Conservation (phyloP, 2,797 vertebrate species). For the Falco columbarius region DNA sequence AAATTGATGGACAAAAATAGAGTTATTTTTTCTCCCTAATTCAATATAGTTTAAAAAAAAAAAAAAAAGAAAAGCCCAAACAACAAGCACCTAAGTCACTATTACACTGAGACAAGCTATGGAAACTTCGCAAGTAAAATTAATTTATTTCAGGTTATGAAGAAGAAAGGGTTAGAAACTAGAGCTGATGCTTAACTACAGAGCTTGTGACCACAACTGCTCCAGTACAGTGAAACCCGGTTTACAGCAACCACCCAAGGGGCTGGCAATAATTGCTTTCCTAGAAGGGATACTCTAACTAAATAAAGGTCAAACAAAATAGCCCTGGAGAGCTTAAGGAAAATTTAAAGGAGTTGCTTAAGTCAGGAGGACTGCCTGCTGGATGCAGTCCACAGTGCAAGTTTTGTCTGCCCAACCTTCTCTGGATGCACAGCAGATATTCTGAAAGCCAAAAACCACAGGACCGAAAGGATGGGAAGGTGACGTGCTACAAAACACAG, state of each 20-base stretch:
- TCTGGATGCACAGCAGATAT: not conserved
- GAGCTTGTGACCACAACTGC: not conserved
- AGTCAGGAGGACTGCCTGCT: not conserved
- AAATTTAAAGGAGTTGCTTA: not conserved
- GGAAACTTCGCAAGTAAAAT: not conserved
- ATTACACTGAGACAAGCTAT: not conserved
- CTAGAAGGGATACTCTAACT: not conserved
- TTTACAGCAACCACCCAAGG: not conserved
- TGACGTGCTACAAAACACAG: not conserved
- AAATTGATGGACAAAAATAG: accelerated
- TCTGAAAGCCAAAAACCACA: not conserved
- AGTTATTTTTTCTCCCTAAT: not conserved
- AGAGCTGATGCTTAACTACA: conserved; percentile 21
- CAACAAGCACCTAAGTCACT: not conserved
- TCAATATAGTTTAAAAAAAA: not conserved
- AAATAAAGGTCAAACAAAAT: not conserved
- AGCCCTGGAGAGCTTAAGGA: conserved; percentile 3
- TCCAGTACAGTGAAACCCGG: not conserved
- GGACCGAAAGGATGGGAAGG: not conserved
- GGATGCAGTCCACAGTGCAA: not conserved
- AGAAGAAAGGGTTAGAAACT: not conserved
- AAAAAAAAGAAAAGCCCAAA: not conserved
- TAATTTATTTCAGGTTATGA: not conserved
- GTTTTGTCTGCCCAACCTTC: not conserved
- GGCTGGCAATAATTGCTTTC: conserved; percentile 20